Evolutionary conservation across 2,113 vertebrate species (phyloP).

Genomic region (Oreocharis arfaki): DNA sequence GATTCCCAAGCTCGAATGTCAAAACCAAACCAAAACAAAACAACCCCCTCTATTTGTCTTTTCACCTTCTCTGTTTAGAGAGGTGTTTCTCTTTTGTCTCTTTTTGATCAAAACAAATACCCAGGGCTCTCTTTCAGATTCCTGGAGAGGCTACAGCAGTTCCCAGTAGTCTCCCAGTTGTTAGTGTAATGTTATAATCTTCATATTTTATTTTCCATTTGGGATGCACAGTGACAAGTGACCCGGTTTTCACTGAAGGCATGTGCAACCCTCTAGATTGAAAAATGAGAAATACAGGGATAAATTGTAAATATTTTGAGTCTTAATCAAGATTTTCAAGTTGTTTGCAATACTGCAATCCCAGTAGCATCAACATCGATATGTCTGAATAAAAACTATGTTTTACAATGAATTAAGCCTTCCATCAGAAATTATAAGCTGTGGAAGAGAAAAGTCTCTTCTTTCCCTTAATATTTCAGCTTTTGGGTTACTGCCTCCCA

Average conservation of each 20-base stretch:
- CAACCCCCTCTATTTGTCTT: neutral
- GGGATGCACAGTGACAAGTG: neutral
- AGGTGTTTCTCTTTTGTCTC: neutral
- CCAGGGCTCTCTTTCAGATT: too few relatives aligned
- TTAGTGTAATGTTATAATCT: neutral
- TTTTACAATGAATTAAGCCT: neutral
- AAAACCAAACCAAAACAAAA: neutral
- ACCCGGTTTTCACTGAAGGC: neutral
- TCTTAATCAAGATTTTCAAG: neutral
- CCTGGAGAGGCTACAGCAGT: neutral
- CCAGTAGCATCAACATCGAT: neutral
- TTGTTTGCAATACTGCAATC: neutral
- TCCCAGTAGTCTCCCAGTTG: neutral
- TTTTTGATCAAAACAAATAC: neutral
- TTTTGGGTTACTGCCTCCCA: neutral
- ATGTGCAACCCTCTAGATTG: neutral
- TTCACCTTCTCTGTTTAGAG: neutral
- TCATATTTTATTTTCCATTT: neutral
- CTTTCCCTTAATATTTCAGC: neutral
- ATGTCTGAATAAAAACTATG: neutral
- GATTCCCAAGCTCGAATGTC: neutral
- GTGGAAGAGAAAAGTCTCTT: neutral
- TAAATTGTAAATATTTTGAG: neutral
- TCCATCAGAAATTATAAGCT: neutral
- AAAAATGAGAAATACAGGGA: neutral